Base-by-base conservation (phyloP, 2,888 invertebrate genomes). In the Colletes collaris region DNA sequence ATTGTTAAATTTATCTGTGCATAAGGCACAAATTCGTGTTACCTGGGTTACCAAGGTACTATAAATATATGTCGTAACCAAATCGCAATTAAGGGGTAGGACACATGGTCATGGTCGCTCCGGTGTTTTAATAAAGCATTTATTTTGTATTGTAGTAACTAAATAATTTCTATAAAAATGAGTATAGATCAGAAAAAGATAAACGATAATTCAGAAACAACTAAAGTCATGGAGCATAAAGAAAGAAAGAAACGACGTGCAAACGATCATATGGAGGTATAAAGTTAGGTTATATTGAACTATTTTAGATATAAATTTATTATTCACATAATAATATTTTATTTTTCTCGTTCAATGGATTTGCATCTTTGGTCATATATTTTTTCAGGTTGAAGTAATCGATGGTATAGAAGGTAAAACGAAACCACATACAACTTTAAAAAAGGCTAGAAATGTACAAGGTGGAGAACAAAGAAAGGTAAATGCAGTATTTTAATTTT, bases 331-430 rank as follows among this genome's bases (percentile, higher is more conserved):
- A 16, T 52, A 35, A 7, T 16, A 59, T 64, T 53, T 67, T 6
- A 13, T 53, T 10, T 2, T 58, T 16, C 19, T 40, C 7, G 2
- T 7, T 60, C 4, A 16, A 1, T 4, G 13, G 16, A 16, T 16
- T 19, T 8, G 16, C 27, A 10, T 52, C 13, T 56, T 53, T 46
- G 1, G 53, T 27, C 11, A 46, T 65, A 11, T 73, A 2, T 35
- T 64, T 11, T 74, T 63, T 35, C 55, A 96, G 91, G 94, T 96
- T 1, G 97, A 96, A 76, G 94, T 94, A 73, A 94, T 95, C 46
- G 95, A 95, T 89, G 96, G 95, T 3, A 95, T 96, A 69, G 94
- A 95, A 90, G 95, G 95, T 13, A 94, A 90, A 66, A 86, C 89
- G 37, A 93, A 92, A 86, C 86, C 87, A 37, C 92, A 93, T 91